Conservation (phyloP, 2,888 invertebrate genomes). For the Sialis lutaria region DNA sequence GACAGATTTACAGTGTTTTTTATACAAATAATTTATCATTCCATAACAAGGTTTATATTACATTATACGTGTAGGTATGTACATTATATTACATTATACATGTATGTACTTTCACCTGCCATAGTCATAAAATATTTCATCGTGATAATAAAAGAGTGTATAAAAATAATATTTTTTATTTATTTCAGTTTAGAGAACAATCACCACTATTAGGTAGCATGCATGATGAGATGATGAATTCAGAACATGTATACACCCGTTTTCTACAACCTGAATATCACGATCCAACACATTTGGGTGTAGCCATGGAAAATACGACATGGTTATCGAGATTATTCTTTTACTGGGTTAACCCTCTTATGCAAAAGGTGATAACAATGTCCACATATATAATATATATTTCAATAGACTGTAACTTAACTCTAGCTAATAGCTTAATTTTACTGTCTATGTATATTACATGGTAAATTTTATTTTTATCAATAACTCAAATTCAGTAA, state of each 20-base stretch:
- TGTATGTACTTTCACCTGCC: background rate
- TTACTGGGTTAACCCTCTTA: slow-evolving; percentile 73
- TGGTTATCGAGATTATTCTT: slow-evolving; percentile 62
- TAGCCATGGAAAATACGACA: slow-evolving; percentile 61
- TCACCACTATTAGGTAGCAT: slow-evolving; percentile 32
- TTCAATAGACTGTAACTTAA: too few relatives aligned
- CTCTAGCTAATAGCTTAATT: too few relatives aligned
- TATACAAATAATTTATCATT: too few relatives aligned
- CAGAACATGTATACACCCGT: slow-evolving; percentile 34
- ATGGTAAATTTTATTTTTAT: too few relatives aligned
- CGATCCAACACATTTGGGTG: slow-evolving; percentile 56
- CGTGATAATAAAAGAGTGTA: background rate
- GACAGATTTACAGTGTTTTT: too few relatives aligned
- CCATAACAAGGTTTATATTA: too few relatives aligned
- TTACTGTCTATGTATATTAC: too few relatives aligned
- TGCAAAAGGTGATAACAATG: slow-evolving; percentile 23
- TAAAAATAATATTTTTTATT: background rate
- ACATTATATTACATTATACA: too few relatives aligned
- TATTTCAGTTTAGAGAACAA: slow-evolving; percentile 34
- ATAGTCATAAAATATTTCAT: background rate
- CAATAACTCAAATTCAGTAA: too few relatives aligned
- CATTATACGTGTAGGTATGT: too few relatives aligned
- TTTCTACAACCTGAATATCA: slow-evolving; percentile 42
- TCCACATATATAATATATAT: too few relatives aligned
- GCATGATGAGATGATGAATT: slow-evolving; percentile 8